Base-by-base conservation (phyloP, 2,113 vertebrate species). In the Turdus rufiventris region DNA sequence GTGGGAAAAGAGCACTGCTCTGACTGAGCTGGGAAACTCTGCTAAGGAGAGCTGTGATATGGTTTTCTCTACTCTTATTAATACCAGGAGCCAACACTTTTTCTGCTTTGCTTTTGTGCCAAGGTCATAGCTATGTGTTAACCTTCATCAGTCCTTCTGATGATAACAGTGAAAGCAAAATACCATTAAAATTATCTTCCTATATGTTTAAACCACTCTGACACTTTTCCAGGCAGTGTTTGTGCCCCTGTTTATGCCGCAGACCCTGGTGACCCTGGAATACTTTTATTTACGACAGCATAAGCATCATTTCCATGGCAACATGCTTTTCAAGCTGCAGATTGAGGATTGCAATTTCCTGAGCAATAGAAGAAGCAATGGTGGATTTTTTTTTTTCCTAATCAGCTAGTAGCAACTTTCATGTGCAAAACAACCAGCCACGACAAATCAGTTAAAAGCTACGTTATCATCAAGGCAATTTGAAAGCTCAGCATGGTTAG, bases 221-320 rank as follows among this genome's bases (percentile, higher is more conserved):
- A 95, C 95, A 87, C 97, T 97, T 96, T 91, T 77, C 95, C 96
- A 97, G 93, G 94, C 91, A 82, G 94, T 97, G 93, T 97, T 96
- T 97, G 85, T 91, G 96, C 95, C 97, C 94, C 91, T 95, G 97
- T 97, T 97, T 97, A 86, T 95, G 96, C 97, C 0, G 85, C 94
- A 97, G 97, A 97, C 97, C 97, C 97, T 92, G 53, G 93, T 97
- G 97, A 97, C 98, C 97, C 97, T 88, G 90, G 93, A 97, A 97
- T 97, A 98, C 97, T 98, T 98, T 98, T 98, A 98, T 98, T 98
- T 98, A 98, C 87, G 62, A 97, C 97, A 97, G 98, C 97, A 96
- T 91, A 97, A 96, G 95, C 95, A 96, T 97, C 96, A 91, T 98
- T 97, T 98, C 98, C 98, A 98, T 98, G 97, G 98, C 97, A 98